Evolutionary conservation across 2,888 invertebrate genomes (phyloP).

Genomic region (Petrolisthes cinctipes): DNA sequence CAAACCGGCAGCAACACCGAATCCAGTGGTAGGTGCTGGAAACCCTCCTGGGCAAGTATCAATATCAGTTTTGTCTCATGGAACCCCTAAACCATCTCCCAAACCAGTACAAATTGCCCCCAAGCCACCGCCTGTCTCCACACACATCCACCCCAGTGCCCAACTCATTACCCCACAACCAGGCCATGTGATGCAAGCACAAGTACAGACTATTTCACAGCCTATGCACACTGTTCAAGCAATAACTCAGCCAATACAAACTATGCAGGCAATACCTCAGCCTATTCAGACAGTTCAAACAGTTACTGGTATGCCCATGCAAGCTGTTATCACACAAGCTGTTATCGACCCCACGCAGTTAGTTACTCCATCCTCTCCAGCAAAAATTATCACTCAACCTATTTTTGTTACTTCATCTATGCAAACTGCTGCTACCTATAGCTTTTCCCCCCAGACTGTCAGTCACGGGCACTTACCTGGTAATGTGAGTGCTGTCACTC

Average conservation of each 20-base stretch:
- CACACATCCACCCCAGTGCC: slow-evolving; percentile 47
- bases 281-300: slow-evolving; percentile 49
- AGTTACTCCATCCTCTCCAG: slow-evolving; percentile 60
- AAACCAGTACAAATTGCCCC: slow-evolving; percentile 65
- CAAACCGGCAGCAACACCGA: slow-evolving; percentile 49
- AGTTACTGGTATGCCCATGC: slow-evolving; percentile 39
- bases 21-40: not conserved
- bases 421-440: slow-evolving; percentile 50
- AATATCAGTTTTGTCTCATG: slow-evolving; percentile 42
- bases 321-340: slow-evolving; percentile 57
- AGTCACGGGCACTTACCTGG: slow-evolving; percentile 45
- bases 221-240: slow-evolving; percentile 56
- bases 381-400: slow-evolving; percentile 61
- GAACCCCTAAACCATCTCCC: slow-evolving; percentile 41
- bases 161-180: slow-evolving; percentile 56
- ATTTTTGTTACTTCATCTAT: slow-evolving; percentile 63
- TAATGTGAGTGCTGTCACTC: slow-evolving; percentile 52
- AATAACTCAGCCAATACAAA: slow-evolving; percentile 53
- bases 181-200: slow-evolving; percentile 49
- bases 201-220: slow-evolving; percentile 52
- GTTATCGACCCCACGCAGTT: slow-evolving; percentile 55
- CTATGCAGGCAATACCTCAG: slow-evolving; percentile 55
- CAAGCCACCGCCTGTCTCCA: slow-evolving; percentile 50
- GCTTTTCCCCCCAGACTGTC: slow-evolving; percentile 39
- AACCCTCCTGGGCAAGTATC: slow-evolving; percentile 40